Evolutionary conservation across 2,113 vertebrate species (phyloP).

Genomic region (Plotosus lineatus): DNA sequence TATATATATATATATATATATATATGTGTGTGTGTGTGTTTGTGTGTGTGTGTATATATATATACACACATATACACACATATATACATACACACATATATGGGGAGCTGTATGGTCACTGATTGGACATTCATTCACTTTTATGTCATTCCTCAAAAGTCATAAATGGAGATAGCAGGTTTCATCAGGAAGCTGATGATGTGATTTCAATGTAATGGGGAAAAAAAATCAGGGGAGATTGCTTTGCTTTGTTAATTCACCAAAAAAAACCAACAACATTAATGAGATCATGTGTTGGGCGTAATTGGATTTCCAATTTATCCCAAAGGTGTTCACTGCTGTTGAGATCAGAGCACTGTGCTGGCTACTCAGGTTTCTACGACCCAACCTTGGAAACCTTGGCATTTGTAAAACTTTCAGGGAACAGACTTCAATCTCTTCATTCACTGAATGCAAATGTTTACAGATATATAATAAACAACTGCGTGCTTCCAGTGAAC

Average conservation of each 20-base stretch:
- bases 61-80: background rate
- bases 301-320: background rate
- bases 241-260: background rate
- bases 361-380: background rate
- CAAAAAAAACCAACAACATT: background rate
- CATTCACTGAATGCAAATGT: background rate
- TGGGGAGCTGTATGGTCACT: too few relatives aligned
- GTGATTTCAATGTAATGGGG: too few relatives aligned
- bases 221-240: too few relatives aligned
- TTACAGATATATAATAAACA: background rate
- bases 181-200: too few relatives aligned
- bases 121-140: too few relatives aligned
- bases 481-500: background rate
- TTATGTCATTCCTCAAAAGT: too few relatives aligned
- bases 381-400: background rate
- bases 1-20: too few relatives aligned
- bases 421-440: background rate
- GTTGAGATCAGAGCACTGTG: background rate
- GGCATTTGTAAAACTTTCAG: background rate
- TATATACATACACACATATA: background rate
- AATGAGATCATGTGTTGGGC: background rate
- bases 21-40: too few relatives aligned
- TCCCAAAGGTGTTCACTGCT: background rate
- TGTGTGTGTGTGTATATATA: too few relatives aligned
- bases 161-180: too few relatives aligned